phyloP scores from a whole-genome alignment of 2,888 invertebrate genomes.

The Mechanitis messenoides region DNA sequence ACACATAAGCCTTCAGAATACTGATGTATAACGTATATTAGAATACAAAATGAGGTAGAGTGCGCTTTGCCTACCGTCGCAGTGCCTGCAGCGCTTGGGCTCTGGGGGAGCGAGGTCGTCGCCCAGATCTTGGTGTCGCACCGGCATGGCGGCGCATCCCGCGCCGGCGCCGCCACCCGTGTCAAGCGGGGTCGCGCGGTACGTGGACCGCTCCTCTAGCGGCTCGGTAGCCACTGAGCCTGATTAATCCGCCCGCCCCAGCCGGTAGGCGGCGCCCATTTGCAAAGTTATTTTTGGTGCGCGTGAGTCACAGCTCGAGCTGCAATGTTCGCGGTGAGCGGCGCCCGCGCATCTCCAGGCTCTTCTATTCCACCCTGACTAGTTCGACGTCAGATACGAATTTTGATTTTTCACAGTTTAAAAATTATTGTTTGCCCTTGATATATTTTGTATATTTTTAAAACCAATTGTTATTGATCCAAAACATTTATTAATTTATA shows the following conservation, averaged over 20 bases:
- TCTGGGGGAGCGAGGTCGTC: slow-evolving; percentile 80
- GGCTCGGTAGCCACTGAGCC: slow-evolving; percentile 73
- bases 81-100: slow-evolving; percentile 94
- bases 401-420: too few relatives aligned
- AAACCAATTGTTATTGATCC: too few relatives aligned
- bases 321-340: slow-evolving; percentile 46
- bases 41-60: not conserved
- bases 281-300: slow-evolving; percentile 66
- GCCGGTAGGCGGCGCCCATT: slow-evolving; percentile 75
- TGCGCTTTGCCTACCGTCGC: slow-evolving; percentile 83
- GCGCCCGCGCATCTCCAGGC: slow-evolving; percentile 67
- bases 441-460: too few relatives aligned
- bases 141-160: slow-evolving; percentile 78
- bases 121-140: slow-evolving; percentile 76
- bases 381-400: not conserved
- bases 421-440: too few relatives aligned
- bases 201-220: slow-evolving; percentile 66
- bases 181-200: slow-evolving; percentile 55
- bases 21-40: too few relatives aligned
- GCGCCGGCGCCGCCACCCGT: slow-evolving; percentile 71
- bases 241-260: slow-evolving; percentile 69
- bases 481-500: too few relatives aligned
- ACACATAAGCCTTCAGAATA: too few relatives aligned
- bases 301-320: slow-evolving; percentile 68
- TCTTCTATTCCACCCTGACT: slow-evolving; percentile 49